Percentiles rank a stretch among this genome's conserved stretches.
Evolutionary conservation across 1,140 invertebrate species (phyloP).

Genomic region (Cyclina sinensis): DNA sequence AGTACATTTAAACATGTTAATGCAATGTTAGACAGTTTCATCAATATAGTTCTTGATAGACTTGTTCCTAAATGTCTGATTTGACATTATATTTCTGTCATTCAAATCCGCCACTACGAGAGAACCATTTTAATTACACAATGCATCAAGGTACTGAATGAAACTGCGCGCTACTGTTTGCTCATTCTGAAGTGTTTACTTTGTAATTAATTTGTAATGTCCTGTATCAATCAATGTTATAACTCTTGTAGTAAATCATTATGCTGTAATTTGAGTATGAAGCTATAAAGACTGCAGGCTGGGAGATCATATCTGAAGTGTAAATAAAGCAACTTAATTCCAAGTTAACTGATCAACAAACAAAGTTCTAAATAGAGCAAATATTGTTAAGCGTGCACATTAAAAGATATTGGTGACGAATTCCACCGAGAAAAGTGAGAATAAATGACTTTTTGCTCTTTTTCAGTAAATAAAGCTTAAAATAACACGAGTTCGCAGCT

Average conservation of each 20-base stretch:
- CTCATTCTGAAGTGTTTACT: conserved; percentile 24
- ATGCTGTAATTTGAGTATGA: not conserved
- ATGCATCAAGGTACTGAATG: not conserved
- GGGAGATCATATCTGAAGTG: not conserved
- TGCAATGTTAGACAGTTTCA: too few species aligned
- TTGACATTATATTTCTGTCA: too few species aligned
- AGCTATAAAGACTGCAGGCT: not conserved
- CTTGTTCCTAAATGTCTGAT: too few species aligned
- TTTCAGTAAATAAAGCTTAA: not conserved
- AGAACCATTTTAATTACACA: conserved; percentile 13
- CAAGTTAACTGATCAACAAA: conserved; percentile 21
- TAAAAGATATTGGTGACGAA: not conserved
- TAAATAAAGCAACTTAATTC: conserved; percentile 34
- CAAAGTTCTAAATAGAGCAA: not conserved
- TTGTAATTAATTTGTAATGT: conserved; percentile 29
- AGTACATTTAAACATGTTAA: too few species aligned
- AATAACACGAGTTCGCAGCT: not conserved
- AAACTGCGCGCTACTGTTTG: not conserved
- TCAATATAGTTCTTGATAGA: too few species aligned
- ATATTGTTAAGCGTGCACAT: not conserved
- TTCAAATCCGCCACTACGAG: not conserved
- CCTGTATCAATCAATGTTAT: conserved; percentile 21
- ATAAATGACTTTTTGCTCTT: conserved; percentile 5
- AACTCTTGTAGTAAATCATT: not conserved
- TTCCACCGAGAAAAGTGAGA: not conserved